These are phyloP conservation scores for Boleophthalmus pectinirostris DNA, from an alignment of 2,113 vertebrate species.

Conservation along the genomic window DNA sequence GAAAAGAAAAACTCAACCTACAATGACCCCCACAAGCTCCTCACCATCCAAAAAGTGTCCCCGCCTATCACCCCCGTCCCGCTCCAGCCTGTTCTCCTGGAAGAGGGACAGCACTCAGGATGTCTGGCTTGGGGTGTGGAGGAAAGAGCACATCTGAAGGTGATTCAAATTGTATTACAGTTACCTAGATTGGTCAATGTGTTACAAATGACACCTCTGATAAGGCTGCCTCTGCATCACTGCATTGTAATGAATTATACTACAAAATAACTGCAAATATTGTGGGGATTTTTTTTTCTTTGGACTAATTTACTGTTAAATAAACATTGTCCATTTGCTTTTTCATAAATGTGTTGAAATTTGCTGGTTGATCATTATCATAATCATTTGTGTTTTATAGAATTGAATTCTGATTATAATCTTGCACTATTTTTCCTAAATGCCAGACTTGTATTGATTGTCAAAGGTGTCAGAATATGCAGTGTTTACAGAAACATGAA, in stretches of 20 bases:
- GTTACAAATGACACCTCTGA: not conserved
- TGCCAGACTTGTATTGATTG: not conserved
- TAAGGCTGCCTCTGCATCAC: constrained; percentile 1
- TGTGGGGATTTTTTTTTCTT: not conserved
- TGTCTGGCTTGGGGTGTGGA: constrained; percentile 63
- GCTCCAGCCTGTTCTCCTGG: constrained; percentile 52
- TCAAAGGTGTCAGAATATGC: too few relatives aligned
- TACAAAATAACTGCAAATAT: not conserved
- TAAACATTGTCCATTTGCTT: not conserved
- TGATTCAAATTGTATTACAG: constrained; percentile 36
- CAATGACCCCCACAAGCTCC: constrained; percentile 24
- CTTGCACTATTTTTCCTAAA: not conserved
- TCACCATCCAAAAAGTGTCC: constrained; percentile 42
- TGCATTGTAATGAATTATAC: not conserved
- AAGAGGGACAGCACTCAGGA: constrained; percentile 62
- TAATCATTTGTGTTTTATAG: too few relatives aligned
- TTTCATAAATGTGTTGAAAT: too few relatives aligned
- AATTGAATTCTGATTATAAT: not conserved
- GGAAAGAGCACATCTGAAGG: constrained; percentile 79
- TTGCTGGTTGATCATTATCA: too few relatives aligned
- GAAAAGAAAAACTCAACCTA: constrained; percentile 79
- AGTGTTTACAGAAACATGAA: not conserved
- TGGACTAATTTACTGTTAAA: not conserved
- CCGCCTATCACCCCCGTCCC: constrained; percentile 67
- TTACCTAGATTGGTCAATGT: not conserved